Evolutionary conservation across 2,113 vertebrate species (phyloP), one percentile per base, ranked within the genome.

Genomic region (Trinectes maculatus): DNA sequence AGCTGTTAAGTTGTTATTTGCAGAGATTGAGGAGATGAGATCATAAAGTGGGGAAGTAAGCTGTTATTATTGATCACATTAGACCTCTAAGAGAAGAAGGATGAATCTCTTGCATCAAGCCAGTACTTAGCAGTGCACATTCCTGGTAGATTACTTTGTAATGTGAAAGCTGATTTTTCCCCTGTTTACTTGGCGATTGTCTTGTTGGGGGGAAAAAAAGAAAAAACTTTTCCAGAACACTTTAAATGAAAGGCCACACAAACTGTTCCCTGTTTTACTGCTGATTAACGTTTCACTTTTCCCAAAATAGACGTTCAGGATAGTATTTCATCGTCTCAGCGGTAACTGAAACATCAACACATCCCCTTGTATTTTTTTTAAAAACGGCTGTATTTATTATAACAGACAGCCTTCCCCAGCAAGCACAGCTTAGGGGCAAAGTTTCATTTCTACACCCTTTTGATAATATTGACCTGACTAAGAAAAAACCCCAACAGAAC

Each of bases 31-130:
- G 19, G 29, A 51, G 61, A 65, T 69, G 49, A 68, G 39, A 56
- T 94, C 93, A 61, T 94, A 92, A 63, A 94, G 94, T 8, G 93
- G 93, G 81, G 93, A 94, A 59, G 93, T 93, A 93, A 93, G 82
- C 93, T 94, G 0, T 95, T 94, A 0, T 93, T 58, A 65, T 65
- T 36, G 70, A 80, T 80, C 55, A 49, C 46, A 66, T 24, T 4
- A 58, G 19, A 57, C 29, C 24, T 31, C 15, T 9, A 58, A 34
- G 60, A 66, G 36, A 54, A 48, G 65, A 33, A 25, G 16, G 15
- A 7, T 21, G 28, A 3, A 22, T 54, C 51, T 22, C 47, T 2
- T 16, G 6, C n/a, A 22, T 12, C 18, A 8, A 13, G 49, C n/a
- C 9, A 29, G 28, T n/a, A 33, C 16, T 8, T 4, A 15, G 7